phyloP scores from a whole-genome alignment of 2,888 invertebrate species.

The Machimus rusticus region DNA sequence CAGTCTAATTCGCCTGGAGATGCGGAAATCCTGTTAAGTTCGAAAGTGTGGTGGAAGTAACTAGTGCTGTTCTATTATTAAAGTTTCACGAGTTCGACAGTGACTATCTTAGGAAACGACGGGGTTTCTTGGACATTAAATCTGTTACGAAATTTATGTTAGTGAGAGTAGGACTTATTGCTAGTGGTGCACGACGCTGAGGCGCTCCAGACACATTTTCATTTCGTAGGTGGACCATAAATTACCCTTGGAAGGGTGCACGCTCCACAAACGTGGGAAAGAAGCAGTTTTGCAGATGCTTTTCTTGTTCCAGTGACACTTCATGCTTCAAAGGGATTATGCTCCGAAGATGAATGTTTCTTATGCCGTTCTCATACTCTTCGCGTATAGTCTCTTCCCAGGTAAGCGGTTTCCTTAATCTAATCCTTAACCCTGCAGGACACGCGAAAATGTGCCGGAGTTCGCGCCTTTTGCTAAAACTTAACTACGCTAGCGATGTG shows the following conservation, averaged over 20 bases:
- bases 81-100: background rate
- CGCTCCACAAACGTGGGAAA: background rate
- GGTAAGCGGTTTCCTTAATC: constrained; percentile 48
- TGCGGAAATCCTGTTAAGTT: background rate
- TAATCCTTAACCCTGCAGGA: background rate
- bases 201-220: background rate
- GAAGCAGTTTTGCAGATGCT: background rate
- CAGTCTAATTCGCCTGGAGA: background rate
- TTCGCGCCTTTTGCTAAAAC: background rate
- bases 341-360: constrained; percentile 61
- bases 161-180: background rate
- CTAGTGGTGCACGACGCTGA: background rate
- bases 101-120: background rate
- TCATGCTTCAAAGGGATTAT: constrained; percentile 55
- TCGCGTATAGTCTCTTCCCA: constrained; percentile 54
- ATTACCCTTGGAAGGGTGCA: background rate
- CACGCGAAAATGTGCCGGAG: background rate
- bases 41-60: background rate
- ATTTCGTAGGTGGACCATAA: background rate
- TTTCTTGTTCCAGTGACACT: constrained; percentile 20
- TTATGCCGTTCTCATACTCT: constrained; percentile 57
- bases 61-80: background rate
- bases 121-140: background rate
- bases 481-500: background rate
- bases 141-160: background rate